Conservation (phyloP, 1,140 invertebrate species). For the Ooceraea biroi region DNA sequence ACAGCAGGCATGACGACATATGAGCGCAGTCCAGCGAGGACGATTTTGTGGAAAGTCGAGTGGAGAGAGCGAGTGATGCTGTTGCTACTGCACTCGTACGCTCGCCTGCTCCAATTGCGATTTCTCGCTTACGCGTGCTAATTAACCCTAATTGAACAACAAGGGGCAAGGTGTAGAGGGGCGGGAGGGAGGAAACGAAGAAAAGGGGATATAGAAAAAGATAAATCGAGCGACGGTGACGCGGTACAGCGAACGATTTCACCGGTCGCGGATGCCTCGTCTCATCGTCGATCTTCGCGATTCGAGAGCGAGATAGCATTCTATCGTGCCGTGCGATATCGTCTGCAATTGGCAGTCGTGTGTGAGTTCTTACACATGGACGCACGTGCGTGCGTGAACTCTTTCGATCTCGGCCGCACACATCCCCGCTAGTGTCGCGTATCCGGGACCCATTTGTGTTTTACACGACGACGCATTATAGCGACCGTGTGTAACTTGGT, state of each 20-base stretch:
- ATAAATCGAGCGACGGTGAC: constrained; percentile 1
- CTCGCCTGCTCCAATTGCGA: constrained; percentile 74
- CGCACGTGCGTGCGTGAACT: background rate
- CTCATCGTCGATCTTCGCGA: constrained; percentile 63
- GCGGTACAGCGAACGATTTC: constrained; percentile 63
- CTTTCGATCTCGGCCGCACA: constrained; percentile 55
- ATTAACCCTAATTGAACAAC: constrained; percentile 74
- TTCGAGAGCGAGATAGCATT: constrained; percentile 67
- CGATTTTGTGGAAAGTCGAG: constrained; percentile 70
- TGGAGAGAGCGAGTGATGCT: constrained; percentile 73
- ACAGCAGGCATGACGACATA: constrained; percentile 32
- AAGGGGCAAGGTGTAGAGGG: constrained; percentile 8
- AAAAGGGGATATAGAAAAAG: background rate
- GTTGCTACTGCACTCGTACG: constrained; percentile 39
- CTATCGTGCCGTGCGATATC: constrained; percentile 52
- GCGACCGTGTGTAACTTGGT: background rate
- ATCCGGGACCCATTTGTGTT: constrained; percentile 21
- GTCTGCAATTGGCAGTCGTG: constrained; percentile 54
- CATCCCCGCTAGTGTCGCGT: constrained; percentile 37
- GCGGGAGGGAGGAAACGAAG: background rate
- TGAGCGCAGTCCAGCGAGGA: constrained; percentile 33
- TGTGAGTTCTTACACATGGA: background rate
- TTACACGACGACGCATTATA: constrained; percentile 27
- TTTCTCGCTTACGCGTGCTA: constrained; percentile 76
- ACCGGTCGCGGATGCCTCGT: constrained; percentile 60